Base-by-base conservation (phyloP, 2,888 invertebrate species). In the Drosophila picticornis region DNA sequence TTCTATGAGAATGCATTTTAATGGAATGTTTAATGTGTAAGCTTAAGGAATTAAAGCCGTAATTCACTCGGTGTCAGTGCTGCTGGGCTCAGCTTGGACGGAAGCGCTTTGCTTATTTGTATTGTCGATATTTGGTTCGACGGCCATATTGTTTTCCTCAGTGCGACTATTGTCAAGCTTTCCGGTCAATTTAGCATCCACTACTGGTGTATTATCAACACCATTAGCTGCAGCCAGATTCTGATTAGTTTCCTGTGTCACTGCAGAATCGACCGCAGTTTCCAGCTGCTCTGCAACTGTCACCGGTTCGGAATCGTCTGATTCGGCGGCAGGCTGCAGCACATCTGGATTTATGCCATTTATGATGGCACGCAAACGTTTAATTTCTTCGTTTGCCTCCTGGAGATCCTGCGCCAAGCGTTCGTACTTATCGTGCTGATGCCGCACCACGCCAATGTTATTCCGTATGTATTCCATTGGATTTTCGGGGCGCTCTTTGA, bases 401-500 rank as follows among this genome's bases (percentile, higher is more conserved):
- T 90, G 90, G 7, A 93, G 61, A 61, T 93, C 92, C 53, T 77
- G 80, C 66, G 91, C 84, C 11, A 93, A 72, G 22, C 89, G 84
- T 25, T 91, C 90, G 62, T 92, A 88, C 70, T 90, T 91, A 59
- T 93, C 91, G 2, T 83, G 78, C 63, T 93, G 92, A 43, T 91
- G 81, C 1, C 91, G 77, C 11, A 91, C 82, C 36, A 90, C 90
- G 0, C 93, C 93, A 53, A 93, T 84, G 72, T 93, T 91, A 22
- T 86, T 81, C 0, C 88, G 82, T 38, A 93, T 88, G 79, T 90
- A 93, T 55, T 92, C 91, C 66, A 93, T 84, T 3, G 93, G 92
- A 76, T 93, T 90, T 76, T 93, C 93, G 0, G 93, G 93, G 11
- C 91, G 87, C 67, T 90, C 91, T 64, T 90, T 89, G 11, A 92